Evolutionary conservation across 2,113 vertebrate genomes (phyloP), one percentile per base, ranked within the genome.

Genomic region (Platycercus adscitus): DNA sequence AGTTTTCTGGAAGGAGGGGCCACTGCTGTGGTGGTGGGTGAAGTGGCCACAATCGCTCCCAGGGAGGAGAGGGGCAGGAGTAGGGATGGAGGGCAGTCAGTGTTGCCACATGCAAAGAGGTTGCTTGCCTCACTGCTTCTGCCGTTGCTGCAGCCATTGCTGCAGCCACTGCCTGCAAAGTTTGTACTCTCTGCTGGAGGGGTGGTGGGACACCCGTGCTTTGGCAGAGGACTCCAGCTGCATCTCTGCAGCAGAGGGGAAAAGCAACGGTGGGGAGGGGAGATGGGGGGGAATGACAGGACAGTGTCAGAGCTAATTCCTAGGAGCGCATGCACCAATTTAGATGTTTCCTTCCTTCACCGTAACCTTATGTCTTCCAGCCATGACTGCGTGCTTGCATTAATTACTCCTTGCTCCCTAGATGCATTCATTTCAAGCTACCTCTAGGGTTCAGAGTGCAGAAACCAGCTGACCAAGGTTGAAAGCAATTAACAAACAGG

Each of bases 401-500:
- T 98, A 98, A 98, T 98, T 98, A 98, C 97, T 93, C 96, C 95
- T 97, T 13, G 9, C 79, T 98, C 98, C 97, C 97, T 92, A 84
- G 97, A 90, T 81, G 43, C 91, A 93, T 92, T 96, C 65, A 76
- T 97, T 98, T 92, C 81, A 95, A 98, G 81, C 88, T 97, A 98
- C 96, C 96, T 98, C 98, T 97, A 97, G 97, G 93, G 96, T 98
- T 97, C 95, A 92, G 90, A 97, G 96, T 96, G 92, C 96, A 97
- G 96, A 90, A 98, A 87, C 94, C 39, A 92, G 96, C 95, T 97
- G 96, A 97, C 98, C 98, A 96, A 94, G 93, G 97, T 97, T 98
- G 97, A 98, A 98, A 96, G 97, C 98, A 98, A 98, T 98, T 98
- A 98, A 97, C 96, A 97, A 98, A 97, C 78, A 98, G 97, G 96